Evolutionary conservation across 2,797 vertebrate genomes (phyloP).

Genomic region (Coilia nasus): DNA sequence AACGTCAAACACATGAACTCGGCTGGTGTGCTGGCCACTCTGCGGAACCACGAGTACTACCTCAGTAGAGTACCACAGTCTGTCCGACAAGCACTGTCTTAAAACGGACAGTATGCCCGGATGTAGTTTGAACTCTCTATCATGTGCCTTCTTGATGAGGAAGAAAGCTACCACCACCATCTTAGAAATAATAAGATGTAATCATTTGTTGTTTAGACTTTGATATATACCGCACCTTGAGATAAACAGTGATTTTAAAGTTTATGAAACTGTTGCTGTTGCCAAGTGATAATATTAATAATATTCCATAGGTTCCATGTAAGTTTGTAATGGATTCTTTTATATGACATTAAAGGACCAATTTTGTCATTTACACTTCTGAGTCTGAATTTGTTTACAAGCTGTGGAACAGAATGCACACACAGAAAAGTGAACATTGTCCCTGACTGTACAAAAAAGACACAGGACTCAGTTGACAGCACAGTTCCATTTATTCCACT

Average conservation of each 20-base stretch:
- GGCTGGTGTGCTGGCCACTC: slow-evolving; percentile 87
- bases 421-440: neutral
- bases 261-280: neutral
- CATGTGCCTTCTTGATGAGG: neutral
- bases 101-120: slow-evolving; percentile 45
- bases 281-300: neutral
- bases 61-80: slow-evolving; percentile 83
- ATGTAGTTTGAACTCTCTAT: neutral
- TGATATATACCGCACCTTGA: neutral
- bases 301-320: neutral
- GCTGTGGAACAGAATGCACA: too few relatives aligned
- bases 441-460: neutral
- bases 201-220: neutral
- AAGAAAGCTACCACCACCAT: neutral
- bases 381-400: neutral
- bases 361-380: neutral
- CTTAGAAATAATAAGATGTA: neutral
- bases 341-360: slow-evolving; percentile 22
- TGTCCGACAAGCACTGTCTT: slow-evolving; percentile 80
- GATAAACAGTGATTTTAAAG: neutral
- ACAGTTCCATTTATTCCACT: slow-evolving; percentile 68
- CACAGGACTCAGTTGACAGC: slow-evolving; percentile 45
- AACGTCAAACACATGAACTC: slow-evolving; percentile 96
- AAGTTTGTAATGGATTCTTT: neutral
- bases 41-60: slow-evolving; percentile 90